These are phyloP conservation scores for Microcebus jonahi DNA, from an alignment of 2,113 vertebrate species.

Conservation along the genomic window DNA sequence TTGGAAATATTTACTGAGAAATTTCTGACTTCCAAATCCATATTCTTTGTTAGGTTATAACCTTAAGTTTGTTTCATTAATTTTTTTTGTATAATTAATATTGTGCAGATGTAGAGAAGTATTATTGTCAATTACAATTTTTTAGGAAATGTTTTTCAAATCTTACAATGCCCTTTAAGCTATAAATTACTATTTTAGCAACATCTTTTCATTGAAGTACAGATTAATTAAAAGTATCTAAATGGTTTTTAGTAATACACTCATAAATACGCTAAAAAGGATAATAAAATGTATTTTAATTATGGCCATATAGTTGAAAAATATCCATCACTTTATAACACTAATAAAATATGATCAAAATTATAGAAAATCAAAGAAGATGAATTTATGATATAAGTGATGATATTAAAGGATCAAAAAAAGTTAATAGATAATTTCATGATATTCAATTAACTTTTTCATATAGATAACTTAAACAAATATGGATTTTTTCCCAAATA, in stretches of 20 bases:
- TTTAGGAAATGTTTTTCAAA: background rate
- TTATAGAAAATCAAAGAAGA: background rate
- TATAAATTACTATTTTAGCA: background rate
- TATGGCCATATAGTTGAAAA: background rate
- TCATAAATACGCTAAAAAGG: background rate
- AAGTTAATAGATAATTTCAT: slow-evolving; percentile 48
- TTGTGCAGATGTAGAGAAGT: background rate
- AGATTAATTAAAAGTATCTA: background rate
- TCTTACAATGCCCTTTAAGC: background rate
- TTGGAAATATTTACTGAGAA: slow-evolving; percentile 2
- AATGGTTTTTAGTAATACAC: background rate
- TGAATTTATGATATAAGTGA: background rate
- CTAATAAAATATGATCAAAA: slow-evolving; percentile 8
- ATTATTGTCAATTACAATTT: background rate
- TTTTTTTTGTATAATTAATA: background rate
- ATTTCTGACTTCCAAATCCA: background rate
- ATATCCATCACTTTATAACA: background rate
- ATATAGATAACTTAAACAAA: slow-evolving; percentile 32
- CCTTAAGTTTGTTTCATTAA: background rate
- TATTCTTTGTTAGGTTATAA: background rate
- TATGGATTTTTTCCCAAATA: slow-evolving; percentile 32
- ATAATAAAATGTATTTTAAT: background rate
- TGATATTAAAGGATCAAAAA: slow-evolving; percentile 14
- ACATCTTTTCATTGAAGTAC: background rate
- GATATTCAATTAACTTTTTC: background rate